A percentile compares a stretch with the other conserved stretches of the same genome.
These are phyloP conservation scores for Hermaeophaga mercurialis DNA, from an alignment of 2,888 invertebrate genomes.

Conservation along the genomic window DNA sequence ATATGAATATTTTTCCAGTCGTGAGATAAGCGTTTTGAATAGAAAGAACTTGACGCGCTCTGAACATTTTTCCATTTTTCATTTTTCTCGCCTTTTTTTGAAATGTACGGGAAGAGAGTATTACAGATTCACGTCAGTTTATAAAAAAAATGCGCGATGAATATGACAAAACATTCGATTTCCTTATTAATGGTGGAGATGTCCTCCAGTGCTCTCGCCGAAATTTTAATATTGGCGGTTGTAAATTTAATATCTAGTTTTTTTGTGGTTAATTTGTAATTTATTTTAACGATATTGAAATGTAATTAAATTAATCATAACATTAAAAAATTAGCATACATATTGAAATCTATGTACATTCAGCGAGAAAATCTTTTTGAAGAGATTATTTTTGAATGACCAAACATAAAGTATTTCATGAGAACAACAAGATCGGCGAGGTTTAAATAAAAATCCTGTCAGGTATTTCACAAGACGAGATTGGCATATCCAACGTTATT, in stretches of 20 bases:
- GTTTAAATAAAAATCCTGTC: neutral
- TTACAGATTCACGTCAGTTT: neutral
- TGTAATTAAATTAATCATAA: no score
- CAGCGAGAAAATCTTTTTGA: no score
- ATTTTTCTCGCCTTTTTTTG: slow-evolving; percentile 14
- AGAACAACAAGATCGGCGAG: neutral
- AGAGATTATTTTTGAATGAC: slow-evolving; percentile 8
- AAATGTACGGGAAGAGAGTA: neutral
- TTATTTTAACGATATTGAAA: no score
- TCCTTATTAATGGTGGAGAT: no score
- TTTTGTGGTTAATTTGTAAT: no score
- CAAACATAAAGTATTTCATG: neutral
- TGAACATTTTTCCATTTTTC: slow-evolving; percentile 18
- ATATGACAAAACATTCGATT: neutral
- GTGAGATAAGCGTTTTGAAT: slow-evolving; percentile 28
- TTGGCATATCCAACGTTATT: neutral
- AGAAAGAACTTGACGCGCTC: slow-evolving; percentile 6
- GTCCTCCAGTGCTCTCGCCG: no score
- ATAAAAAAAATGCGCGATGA: neutral
- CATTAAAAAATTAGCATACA: no score
- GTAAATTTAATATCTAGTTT: no score
- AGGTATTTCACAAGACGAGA: neutral
- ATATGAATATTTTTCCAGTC: slow-evolving; percentile 26
- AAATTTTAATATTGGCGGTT: no score
- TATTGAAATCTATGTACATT: no score